Evolutionary conservation across 2,888 invertebrate species (phyloP), one percentile per base, ranked within the genome.

Genomic region (Ophion costatus): DNA sequence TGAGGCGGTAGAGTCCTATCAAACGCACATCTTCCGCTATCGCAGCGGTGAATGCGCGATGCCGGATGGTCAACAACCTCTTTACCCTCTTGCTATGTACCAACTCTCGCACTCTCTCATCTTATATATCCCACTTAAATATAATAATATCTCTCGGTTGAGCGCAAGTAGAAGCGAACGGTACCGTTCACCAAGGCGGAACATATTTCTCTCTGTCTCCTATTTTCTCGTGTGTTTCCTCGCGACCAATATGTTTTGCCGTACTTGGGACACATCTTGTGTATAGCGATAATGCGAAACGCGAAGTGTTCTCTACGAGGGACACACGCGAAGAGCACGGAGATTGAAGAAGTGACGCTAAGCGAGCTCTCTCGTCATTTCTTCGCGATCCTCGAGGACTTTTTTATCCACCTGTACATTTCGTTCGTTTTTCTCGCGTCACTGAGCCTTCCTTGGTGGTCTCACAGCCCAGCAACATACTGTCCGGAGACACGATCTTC

Each of bases 1-100:
- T 78, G 82, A 82, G 77, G 82, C 89, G 86, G 82, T 85, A 69
- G 57, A 78, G 67, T 61, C 33, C 88, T 91, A 92, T 92, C 91
- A 89, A 88, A 87, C 89, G 88, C 85, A 85, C 87, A 92, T 91
- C 91, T 92, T 89, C 86, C 89, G 88, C 90, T 89, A 89, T 87
- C 89, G 87, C 80, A 79, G 78, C 86, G 82, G 75, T 85, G 82
- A 85, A 85, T 80, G 82, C 82, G 75, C 84, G 84, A 85, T 85
- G 82, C 82, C 74, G 85, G 83, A 80, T 91, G 91, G 91, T 91
- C 91, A 90, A 91, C 90, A 91, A 91, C 92, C 92, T 90, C 89
- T 88, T 90, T 89, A 91, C 90, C 89, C 88, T 87, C 87, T 87
- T 82, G 86, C 86, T 80, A 81, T 80, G 77, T 69, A 78, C 77